Percentiles rank a stretch among this genome's conserved stretches.
phyloP scores from a whole-genome alignment of 2,888 invertebrate genomes.

The Salpingus planirostris region DNA sequence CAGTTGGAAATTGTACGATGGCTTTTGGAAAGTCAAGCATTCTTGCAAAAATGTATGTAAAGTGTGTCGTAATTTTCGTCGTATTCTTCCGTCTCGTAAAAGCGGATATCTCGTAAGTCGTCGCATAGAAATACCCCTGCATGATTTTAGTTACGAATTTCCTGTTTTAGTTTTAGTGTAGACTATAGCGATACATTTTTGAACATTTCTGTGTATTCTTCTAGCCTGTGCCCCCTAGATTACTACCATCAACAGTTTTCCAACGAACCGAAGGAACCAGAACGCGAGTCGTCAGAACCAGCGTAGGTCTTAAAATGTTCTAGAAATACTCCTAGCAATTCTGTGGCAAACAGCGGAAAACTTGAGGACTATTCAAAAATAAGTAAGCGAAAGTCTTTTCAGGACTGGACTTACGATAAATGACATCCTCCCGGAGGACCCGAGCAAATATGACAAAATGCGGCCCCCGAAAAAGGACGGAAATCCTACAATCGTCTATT shows the following conservation, averaged over 20 bases:
- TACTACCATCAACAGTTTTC: conserved; percentile 29
- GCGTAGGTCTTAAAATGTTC: conserved; percentile 22
- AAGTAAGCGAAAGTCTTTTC: conserved; percentile 16
- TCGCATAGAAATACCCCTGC: too few relatives aligned
- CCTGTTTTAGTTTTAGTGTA: too few relatives aligned
- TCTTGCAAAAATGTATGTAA: too few relatives aligned
- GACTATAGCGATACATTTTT: too few relatives aligned
- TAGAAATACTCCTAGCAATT: neutral
- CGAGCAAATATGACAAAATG: conserved; percentile 86
- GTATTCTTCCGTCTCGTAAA: too few relatives aligned
- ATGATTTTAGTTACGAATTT: too few relatives aligned
- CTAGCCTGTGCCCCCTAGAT: conserved; percentile 30
- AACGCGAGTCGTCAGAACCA: conserved; percentile 24
- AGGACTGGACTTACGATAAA: conserved; percentile 71
- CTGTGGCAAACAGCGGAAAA: neutral
- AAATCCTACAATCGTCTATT: conserved; percentile 78
- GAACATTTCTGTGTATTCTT: too few relatives aligned
- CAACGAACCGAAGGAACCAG: conserved; percentile 23
- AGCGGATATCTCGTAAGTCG: too few relatives aligned
- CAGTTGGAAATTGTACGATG: too few relatives aligned
- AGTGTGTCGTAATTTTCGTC: too few relatives aligned
- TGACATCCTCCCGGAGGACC: conserved; percentile 79
- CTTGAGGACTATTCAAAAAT: conserved; percentile 1
- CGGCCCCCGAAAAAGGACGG: conserved; percentile 84
- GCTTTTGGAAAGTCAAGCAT: too few relatives aligned